Evolutionary conservation across 1,140 invertebrate genomes (phyloP), one percentile per base, ranked within the genome.

Genomic region (Saccostrea cuccullata): DNA sequence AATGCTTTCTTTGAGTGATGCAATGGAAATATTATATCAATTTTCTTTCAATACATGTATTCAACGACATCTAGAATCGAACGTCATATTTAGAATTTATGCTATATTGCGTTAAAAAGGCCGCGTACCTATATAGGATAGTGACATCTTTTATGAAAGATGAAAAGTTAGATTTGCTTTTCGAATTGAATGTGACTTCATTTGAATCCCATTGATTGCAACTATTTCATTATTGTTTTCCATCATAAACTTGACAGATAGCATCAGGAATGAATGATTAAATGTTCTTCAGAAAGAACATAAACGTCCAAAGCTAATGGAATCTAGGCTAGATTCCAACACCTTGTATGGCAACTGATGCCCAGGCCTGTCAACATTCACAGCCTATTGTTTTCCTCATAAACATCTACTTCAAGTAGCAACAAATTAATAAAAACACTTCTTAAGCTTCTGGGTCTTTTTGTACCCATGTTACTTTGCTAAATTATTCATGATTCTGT

Each of bases 271-370:
- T 64, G 17, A 64, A 64, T 64, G 58, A 20, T 64, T 64, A 64
- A 64, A 64, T 64, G 58, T 64, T 64, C 58, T 20, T n/a, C n/a
- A 64, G 58, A 64, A 64, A 64, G 17, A 64, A 64, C n/a, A 64
- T 17, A 17, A 64, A n/a, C 1, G n/a, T 20, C 58, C 15, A 20
- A 64, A 17, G 6, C 15, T 64, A 64, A 64, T 64, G 58, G 15
- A 20, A 64, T 20, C n/a, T 17, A 17, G 6, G 58, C 17, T 8
- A 15, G 58, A n/a, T 8, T 64, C 5, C 58, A 64, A 6, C 17
- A 20, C 58, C 58, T 64, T 20, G 58, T 20, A 17, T 64, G 58
- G 17, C 58, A 20, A 64, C 5, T 64, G 58, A 64, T 20, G 2
- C 17, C 17, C 6, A 17, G 17, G 17, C 4, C n/a, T 20, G n/a